Base-by-base conservation (phyloP, 2,113 vertebrate genomes). In the Heterocephalus glaber region DNA sequence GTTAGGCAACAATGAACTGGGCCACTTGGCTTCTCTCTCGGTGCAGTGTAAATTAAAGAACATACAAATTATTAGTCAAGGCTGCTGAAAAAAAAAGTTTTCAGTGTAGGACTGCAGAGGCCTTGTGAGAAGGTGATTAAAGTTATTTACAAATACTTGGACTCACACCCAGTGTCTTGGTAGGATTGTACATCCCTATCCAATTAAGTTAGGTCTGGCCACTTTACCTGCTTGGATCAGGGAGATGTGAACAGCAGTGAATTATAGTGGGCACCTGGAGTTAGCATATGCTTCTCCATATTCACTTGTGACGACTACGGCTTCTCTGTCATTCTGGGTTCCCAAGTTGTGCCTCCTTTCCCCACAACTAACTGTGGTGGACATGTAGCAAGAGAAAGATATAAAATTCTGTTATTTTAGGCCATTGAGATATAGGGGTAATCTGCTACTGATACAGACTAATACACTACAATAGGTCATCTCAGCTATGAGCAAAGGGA, bases 281-380 rank as follows among this genome's bases (percentile, higher is more conserved):
- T 63, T 77, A 63, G 28, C 13, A 2, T 17, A 30, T 83, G 24
- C 1, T 30, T 95, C n/a, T 44, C n/a, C 13, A 26, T 33, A 26
- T 86, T 94, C 74, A n/a, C 68, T 92, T 96, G 86, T 85, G 19
- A 92, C 94, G 65, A 60, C 4, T 72, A 38, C 77, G 30, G 28
- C 90, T 92, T 12, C 54, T 95, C 58, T 83, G 10, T 90, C 54
- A 79, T 77, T 66, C 16, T 74, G 52, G 47, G 82, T 95, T 82
- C 54, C 60, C 30, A 89, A 54, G 35, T 72, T 74, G 26, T 30
- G 16, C 49, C 13, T 7, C 19, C 5, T 28, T 13, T 33, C 76
- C 35, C 5, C 54, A 14, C 52, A 85, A 0, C 49, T 76, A 89
- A 84, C 35, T 49, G 93, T 81, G n/a, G 26, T 24, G 20, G 10